A percentile compares a stretch with the other conserved stretches of the same genome.
These are phyloP conservation scores for Zalophus californianus DNA, from an alignment of 2,797 vertebrate genomes.

Conservation along the genomic window DNA sequence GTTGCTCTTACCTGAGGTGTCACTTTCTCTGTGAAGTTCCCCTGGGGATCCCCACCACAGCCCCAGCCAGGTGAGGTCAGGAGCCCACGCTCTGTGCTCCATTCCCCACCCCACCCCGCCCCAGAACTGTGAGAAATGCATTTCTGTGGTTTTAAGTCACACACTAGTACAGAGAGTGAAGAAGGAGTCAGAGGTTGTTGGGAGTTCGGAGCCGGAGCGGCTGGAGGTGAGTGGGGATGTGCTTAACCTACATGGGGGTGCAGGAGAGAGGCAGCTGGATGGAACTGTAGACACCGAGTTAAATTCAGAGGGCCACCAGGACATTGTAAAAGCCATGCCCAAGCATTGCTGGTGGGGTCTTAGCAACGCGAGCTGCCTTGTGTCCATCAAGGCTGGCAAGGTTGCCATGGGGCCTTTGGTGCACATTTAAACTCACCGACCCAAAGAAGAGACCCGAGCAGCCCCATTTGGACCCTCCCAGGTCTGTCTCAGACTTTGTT, in stretches of 20 bases:
- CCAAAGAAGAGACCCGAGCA: background rate
- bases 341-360: background rate
- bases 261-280: background rate
- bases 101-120: too few relatives aligned
- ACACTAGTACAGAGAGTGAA: background rate
- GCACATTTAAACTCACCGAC: background rate
- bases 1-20: background rate
- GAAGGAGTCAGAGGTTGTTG: background rate
- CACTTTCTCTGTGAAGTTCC: background rate
- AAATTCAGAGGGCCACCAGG: accelerated
- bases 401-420: background rate
- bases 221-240: background rate
- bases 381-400: background rate
- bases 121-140: background rate
- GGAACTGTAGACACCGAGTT: background rate
- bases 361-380: background rate
- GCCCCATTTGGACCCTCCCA: background rate
- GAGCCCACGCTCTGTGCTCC: background rate
- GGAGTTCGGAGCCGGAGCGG: background rate
- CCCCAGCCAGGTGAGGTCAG: background rate
- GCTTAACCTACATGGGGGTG: accelerated
- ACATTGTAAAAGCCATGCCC: background rate
- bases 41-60: background rate
- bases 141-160: background rate
- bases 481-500: constrained; percentile 60